phyloP scores from a whole-genome alignment of 2,113 vertebrate species.

The Pipra filicauda region DNA sequence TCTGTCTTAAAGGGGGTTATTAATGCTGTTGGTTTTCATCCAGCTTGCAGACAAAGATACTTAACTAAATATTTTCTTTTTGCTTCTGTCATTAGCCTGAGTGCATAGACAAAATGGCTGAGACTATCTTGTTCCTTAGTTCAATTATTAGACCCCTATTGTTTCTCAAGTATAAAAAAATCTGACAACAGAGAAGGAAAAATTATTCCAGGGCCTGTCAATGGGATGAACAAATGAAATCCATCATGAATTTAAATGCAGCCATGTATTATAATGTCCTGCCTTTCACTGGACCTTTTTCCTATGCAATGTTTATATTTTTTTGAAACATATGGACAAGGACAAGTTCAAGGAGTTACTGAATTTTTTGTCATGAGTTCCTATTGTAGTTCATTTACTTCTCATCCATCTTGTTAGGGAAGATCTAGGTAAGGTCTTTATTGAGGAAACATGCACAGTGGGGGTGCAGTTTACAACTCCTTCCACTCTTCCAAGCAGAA shows the following conservation, averaged over 20 bases:
- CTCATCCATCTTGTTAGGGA: background rate
- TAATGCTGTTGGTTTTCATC: slow-evolving; percentile 38
- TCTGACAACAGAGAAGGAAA: slow-evolving; percentile 26
- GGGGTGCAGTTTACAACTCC: background rate
- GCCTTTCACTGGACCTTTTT: slow-evolving; percentile 4
- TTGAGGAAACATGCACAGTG: background rate
- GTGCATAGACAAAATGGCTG: slow-evolving; percentile 1
- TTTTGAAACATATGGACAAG: background rate
- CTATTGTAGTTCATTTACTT: background rate
- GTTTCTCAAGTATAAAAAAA: slow-evolving; percentile 38
- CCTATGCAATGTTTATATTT: background rate
- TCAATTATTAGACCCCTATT: slow-evolving; percentile 57
- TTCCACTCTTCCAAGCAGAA: background rate
- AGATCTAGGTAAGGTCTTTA: background rate
- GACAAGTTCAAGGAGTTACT: background rate
- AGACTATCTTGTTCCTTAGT: slow-evolving; percentile 46
- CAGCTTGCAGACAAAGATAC: slow-evolving; percentile 30
- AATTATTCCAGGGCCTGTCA: background rate
- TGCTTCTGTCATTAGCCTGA: background rate
- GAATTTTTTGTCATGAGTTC: background rate
- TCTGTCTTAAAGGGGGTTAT: slow-evolving; percentile 37
- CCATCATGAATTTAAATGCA: slow-evolving; percentile 13
- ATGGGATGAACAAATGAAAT: slow-evolving; percentile 29
- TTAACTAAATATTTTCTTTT: slow-evolving; percentile 41
- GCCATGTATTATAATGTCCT: background rate